Conservation (phyloP, 2,888 invertebrate species). For the Conomelus anceps region DNA sequence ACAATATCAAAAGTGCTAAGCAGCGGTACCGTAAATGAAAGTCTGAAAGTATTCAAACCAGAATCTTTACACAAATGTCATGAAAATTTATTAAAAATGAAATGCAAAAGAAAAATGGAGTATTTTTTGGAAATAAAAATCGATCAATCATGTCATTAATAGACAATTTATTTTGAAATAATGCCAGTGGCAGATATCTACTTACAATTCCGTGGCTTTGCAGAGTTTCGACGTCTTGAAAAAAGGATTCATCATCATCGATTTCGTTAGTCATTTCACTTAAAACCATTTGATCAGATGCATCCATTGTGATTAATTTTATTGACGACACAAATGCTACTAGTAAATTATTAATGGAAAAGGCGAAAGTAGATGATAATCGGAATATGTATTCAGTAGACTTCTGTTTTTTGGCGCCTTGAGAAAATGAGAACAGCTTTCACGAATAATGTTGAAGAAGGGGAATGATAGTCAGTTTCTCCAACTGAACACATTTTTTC, state of each 20-base stretch:
- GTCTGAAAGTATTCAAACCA: too few relatives aligned
- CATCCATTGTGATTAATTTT: neutral
- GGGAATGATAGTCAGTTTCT: neutral
- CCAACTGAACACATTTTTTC: too few relatives aligned
- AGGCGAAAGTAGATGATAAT: neutral
- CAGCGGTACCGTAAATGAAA: too few relatives aligned
- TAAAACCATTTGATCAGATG: neutral
- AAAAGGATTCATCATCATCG: conserved; percentile 60
- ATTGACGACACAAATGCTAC: neutral
- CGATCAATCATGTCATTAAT: too few relatives aligned
- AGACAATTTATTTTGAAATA: too few relatives aligned
- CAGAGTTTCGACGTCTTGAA: conserved; percentile 65
- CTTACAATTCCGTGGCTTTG: conserved; percentile 52
- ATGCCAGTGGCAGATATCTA: conserved; percentile 19
- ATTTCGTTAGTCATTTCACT: conserved; percentile 40
- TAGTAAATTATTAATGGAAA: neutral
- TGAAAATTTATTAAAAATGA: too few relatives aligned
- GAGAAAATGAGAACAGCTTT: neutral
- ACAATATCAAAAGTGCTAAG: too few relatives aligned
- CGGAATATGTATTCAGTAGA: neutral
- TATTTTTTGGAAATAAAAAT: too few relatives aligned
- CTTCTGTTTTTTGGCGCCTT: neutral
- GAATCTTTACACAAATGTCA: too few relatives aligned
- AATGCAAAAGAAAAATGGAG: too few relatives aligned
- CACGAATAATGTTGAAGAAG: neutral